Evolutionary conservation across 2,797 vertebrate genomes (phyloP).

Genomic region (Rhadinocentrus ornatus): DNA sequence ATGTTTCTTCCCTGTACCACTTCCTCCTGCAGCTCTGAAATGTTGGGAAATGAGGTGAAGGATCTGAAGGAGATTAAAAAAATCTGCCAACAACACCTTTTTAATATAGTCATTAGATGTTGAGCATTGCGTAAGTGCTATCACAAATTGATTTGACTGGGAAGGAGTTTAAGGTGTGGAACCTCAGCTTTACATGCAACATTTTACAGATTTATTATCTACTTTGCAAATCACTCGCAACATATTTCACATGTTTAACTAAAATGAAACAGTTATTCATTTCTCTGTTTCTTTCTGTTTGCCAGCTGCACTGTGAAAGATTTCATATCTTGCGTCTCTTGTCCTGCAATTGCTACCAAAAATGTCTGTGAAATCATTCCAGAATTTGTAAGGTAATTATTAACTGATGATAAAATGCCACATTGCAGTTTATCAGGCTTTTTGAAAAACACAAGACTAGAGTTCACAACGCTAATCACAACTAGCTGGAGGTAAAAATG

Average conservation of each 20-base stretch:
- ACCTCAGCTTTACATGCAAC: background rate
- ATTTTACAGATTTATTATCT: background rate
- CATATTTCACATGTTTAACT: background rate
- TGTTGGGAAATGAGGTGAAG: background rate
- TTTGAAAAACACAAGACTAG: slow-evolving; percentile 1
- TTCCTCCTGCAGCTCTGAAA: slow-evolving; percentile 9
- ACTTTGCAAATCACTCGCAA: background rate
- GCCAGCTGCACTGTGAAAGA: too few species aligned
- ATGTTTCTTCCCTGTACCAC: slow-evolving; percentile 28
- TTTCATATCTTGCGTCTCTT: too few species aligned
- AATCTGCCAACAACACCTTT: too few species aligned
- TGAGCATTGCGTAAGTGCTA: too few species aligned
- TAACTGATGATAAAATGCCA: slow-evolving; percentile 12
- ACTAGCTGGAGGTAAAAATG: background rate
- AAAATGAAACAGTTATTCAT: background rate
- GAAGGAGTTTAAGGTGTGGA: background rate
- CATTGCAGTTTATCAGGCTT: background rate
- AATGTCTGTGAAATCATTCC: too few species aligned
- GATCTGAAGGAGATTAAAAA: background rate
- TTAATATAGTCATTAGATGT: too few species aligned
- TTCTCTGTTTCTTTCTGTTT: background rate
- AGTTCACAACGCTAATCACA: background rate
- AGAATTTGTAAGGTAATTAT: background rate
- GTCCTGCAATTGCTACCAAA: too few species aligned
- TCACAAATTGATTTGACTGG: background rate